Evolutionary conservation across 2,797 vertebrate genomes (phyloP), one percentile per base, ranked within the genome.

Genomic region (Aplochiton taeniatus): DNA sequence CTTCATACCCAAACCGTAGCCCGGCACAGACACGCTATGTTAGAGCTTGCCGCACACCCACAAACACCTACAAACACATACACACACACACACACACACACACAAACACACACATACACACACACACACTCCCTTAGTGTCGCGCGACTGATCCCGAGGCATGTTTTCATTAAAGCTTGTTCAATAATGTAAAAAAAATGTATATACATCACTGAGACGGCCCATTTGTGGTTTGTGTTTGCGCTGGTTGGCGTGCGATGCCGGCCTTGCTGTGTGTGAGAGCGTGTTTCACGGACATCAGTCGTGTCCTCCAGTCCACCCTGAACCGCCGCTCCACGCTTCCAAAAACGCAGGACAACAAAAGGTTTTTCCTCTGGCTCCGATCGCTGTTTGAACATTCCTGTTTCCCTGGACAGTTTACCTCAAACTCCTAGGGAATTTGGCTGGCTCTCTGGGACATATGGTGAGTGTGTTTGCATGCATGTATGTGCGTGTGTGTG

Each of bases 351-450:
- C 31, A 31, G 31, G 31, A 31, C 3, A 31, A 31, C 31, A 31
- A 6, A 31, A 31, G 31, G 31, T 6, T 31, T 31, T 31, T 31
- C 31, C 31, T 31, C n/a, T n/a, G n/a, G n/a, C n/a, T n/a, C n/a
- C n/a, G n/a, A n/a, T n/a, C n/a, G 31, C 31, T 6, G 31, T 6
- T 31, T 31, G 3, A 6, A 31, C 31, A 31, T 31, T 31, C 31
- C 31, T 31, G 31, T 31, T 31, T 31, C 31, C 31, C 31, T 31
- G 3, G 31, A 31, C 31, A 31, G 31, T 31, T 31, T 31, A 31
- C 31, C 31, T 31, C 59, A 72, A 69, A 80, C 68, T 83, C 74
- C 65, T 57, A 55, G 69, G 74, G 31, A 31, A 31, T 50, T 50
- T 50, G 7, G 14, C 12, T 50, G 13, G 14, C 49, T 14, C 12